Conservation (phyloP, 2,113 vertebrate genomes). For the Callipepla californica region DNA sequence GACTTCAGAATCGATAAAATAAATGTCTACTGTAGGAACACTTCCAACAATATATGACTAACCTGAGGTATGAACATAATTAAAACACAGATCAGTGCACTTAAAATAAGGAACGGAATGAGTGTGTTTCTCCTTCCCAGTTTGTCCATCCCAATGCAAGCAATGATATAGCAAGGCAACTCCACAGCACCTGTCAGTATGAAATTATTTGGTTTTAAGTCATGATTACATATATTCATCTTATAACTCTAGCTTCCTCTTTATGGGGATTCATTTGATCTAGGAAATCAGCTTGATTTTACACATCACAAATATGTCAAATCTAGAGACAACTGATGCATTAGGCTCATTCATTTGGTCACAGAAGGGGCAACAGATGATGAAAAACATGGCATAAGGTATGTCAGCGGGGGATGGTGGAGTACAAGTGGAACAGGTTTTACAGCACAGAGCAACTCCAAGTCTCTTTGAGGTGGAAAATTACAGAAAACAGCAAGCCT, state of each 20-base stretch:
- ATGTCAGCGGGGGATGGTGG: not conserved
- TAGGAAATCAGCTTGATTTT: not conserved
- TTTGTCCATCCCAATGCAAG: conserved; percentile 87
- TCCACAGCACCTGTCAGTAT: conserved; percentile 88
- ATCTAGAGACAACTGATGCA: not conserved
- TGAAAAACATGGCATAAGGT: not conserved
- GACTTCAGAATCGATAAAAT: not conserved
- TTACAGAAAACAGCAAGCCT: conserved; percentile 6
- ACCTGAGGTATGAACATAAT: conserved; percentile 88
- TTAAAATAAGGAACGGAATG: conserved; percentile 84
- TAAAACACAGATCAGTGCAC: conserved; percentile 83
- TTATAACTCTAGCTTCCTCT: conserved; percentile 22
- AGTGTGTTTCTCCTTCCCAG: conserved; percentile 90
- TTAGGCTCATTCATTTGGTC: not conserved
- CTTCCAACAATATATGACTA: conserved; percentile 27
- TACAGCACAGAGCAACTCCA: not conserved
- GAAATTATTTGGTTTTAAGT: conserved; percentile 34
- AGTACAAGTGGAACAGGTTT: not conserved
- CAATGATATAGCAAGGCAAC: conserved; percentile 88
- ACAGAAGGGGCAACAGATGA: not conserved
- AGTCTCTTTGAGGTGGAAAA: conserved; percentile 33
- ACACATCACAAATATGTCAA: not conserved
- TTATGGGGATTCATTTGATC: not conserved
- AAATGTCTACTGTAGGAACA: conserved; percentile 3
- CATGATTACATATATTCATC: not conserved